A percentile compares a stretch with the other conserved stretches of the same genome.
phyloP scores from a whole-genome alignment of 2,888 invertebrate genomes.

The Bombyx huttoni region DNA sequence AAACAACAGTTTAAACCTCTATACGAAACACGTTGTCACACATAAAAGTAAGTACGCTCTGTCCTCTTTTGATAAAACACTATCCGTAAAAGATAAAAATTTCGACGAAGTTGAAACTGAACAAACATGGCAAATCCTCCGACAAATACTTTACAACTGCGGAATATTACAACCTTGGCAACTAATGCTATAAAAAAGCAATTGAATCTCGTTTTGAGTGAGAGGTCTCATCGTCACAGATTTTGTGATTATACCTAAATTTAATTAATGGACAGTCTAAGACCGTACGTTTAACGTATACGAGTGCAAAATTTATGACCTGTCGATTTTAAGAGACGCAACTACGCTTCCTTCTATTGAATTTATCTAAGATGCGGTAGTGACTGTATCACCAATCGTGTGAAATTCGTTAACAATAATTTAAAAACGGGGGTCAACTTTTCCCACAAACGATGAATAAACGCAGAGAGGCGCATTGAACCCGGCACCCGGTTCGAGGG shows the following conservation, averaged over 20 bases:
- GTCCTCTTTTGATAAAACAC: slow-evolving; percentile 48
- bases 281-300: not conserved
- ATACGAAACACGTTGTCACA: slow-evolving; percentile 31
- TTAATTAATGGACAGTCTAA: slow-evolving; percentile 7
- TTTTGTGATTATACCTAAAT: not conserved
- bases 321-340: not conserved
- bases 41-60: slow-evolving; percentile 28
- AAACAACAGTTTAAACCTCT: slow-evolving; percentile 23
- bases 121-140: slow-evolving; percentile 57
- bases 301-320: not conserved
- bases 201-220: not conserved
- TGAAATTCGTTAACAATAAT: slow-evolving; percentile 69
- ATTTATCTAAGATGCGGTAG: slow-evolving; percentile 44
- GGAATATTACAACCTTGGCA: slow-evolving; percentile 51
- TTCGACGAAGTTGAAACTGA: slow-evolving; percentile 53
- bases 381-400: slow-evolving; percentile 49
- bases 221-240: not conserved
- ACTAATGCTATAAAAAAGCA: slow-evolving; percentile 33
- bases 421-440: slow-evolving; percentile 69
- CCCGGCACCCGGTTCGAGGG: slow-evolving; percentile 65
- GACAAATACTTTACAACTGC: slow-evolving; percentile 50
- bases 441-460: slow-evolving; percentile 73
- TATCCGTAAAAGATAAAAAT: slow-evolving; percentile 57
- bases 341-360: not conserved
- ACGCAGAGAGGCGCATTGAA: slow-evolving; percentile 71